Percentiles rank a stretch among this genome's conserved stretches.
These are phyloP conservation scores for Fukomys damarensis DNA, from an alignment of 2,113 vertebrate genomes.

Conservation along the genomic window DNA sequence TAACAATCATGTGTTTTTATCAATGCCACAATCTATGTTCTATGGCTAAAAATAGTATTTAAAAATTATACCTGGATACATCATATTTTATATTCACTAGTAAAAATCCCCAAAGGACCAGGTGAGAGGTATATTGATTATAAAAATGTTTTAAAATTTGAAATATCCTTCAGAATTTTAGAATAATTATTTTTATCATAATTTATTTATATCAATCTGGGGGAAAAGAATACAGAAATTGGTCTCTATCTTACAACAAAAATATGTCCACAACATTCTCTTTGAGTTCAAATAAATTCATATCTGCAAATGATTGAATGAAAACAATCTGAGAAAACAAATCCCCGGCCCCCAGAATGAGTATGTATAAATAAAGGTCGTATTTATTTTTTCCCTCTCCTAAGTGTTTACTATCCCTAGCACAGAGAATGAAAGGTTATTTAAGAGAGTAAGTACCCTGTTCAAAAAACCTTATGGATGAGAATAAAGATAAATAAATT, in stretches of 20 bases:
- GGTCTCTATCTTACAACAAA: neutral
- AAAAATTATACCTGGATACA: neutral
- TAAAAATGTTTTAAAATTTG: neutral
- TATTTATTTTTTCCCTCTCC: neutral
- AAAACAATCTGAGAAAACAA: neutral
- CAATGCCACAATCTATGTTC: neutral
- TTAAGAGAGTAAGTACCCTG: neutral
- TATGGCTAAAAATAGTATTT: neutral
- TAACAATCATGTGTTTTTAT: neutral
- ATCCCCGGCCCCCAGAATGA: too few relatives aligned
- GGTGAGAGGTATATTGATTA: neutral
- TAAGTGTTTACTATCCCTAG: neutral
- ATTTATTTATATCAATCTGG: neutral
- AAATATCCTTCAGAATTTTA: neutral
- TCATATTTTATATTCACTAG: neutral
- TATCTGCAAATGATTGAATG: neutral
- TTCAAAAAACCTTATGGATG: conserved; percentile 11
- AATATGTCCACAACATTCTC: neutral
- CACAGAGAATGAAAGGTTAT: neutral
- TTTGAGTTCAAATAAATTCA: neutral
- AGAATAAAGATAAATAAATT: conserved; percentile 42
- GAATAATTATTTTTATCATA: neutral
- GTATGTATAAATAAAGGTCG: neutral
- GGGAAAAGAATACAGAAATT: neutral
- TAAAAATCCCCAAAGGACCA: neutral